phyloP scores from a whole-genome alignment of 2,888 invertebrate species.

The Lucinisca nassula region DNA sequence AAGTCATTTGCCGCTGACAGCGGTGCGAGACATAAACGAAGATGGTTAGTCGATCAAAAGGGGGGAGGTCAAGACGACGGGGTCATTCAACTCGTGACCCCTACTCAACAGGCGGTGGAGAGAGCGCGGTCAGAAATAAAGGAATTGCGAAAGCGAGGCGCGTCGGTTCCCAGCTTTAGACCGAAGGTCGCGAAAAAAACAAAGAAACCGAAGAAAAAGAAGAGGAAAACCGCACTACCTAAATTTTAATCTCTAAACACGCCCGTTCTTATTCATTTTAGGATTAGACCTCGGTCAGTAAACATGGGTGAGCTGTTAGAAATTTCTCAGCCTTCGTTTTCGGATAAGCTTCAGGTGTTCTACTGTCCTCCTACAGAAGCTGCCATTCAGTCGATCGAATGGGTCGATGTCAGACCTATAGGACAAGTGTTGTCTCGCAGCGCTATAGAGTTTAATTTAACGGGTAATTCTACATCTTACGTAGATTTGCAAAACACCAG shows the following conservation, averaged over 20 bases:
- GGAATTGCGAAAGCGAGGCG: no score
- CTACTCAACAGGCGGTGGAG: no score
- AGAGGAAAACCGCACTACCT: no score
- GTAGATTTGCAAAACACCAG: neutral
- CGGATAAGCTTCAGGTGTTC: neutral
- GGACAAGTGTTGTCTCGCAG: neutral
- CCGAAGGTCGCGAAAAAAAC: no score
- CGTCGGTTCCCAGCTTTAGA: no score
- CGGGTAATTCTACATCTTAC: neutral
- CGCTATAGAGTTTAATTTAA: constrained; percentile 1
- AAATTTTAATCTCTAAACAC: no score
- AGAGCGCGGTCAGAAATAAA: no score
- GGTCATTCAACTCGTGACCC: no score
- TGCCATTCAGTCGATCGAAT: neutral
- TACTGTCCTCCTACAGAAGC: neutral
- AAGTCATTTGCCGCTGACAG: neutral
- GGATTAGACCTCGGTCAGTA: neutral
- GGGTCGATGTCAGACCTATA: neutral
- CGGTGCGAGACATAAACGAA: neutral
- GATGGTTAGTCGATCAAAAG: no score
- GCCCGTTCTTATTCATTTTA: no score
- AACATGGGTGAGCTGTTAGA: neutral
- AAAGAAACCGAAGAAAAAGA: no score
- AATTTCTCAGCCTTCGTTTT: neutral
- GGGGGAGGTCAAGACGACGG: no score